A percentile compares a stretch with the other conserved stretches of the same genome.
Conservation (phyloP, 2,113 vertebrate genomes). For the Calidris pygmaea region DNA sequence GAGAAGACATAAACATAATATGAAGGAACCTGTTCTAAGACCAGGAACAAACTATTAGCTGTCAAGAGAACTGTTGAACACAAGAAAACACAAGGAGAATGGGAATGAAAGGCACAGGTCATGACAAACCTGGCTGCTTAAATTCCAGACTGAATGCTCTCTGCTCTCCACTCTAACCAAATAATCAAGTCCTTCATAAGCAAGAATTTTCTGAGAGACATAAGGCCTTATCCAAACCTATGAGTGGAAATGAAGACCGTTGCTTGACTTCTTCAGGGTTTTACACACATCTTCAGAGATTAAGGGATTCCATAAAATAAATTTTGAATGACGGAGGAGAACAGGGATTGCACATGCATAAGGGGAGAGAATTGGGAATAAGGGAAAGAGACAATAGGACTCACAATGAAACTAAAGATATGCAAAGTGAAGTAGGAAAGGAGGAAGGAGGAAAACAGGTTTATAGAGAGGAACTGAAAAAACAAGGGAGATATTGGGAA, state of each 20-base stretch:
- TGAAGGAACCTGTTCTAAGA: background rate
- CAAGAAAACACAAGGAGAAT: background rate
- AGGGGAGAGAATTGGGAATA: background rate
- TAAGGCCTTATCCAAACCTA: background rate
- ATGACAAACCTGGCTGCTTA: background rate
- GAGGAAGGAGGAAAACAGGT: background rate
- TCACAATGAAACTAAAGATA: background rate
- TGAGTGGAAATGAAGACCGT: background rate
- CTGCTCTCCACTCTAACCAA: background rate
- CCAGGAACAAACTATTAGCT: background rate
- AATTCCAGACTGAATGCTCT: background rate
- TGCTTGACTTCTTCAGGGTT: background rate
- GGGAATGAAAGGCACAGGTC: background rate
- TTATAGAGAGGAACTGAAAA: background rate
- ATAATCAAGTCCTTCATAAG: background rate
- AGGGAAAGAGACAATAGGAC: background rate
- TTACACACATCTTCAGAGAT: background rate
- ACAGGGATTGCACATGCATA: background rate
- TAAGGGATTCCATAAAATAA: background rate
- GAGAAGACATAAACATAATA: background rate
- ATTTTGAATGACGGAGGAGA: background rate
- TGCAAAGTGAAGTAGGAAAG: background rate
- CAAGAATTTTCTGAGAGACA: background rate
- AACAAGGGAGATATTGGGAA: accelerated
- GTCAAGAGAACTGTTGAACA: background rate